These are phyloP conservation scores for Acanthoscelides obtectus DNA, from an alignment of 2,888 invertebrate species.

Conservation along the genomic window DNA sequence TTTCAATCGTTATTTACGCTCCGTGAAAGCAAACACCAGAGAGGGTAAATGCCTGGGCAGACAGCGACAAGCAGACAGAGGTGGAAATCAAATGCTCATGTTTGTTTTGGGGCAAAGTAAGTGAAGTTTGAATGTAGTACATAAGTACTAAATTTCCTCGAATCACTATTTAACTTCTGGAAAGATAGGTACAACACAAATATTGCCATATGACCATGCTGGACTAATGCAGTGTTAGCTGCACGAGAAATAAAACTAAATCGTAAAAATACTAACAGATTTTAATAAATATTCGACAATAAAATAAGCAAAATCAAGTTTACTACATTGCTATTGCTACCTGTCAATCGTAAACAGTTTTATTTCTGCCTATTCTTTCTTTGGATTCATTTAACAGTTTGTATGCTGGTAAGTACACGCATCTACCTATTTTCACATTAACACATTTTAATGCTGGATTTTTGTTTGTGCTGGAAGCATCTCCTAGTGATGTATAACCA, in stretches of 20 bases:
- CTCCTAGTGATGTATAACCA: conserved; percentile 91
- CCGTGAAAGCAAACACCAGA: no score
- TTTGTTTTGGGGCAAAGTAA: no score
- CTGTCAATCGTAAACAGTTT: background rate
- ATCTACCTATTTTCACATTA: conserved; percentile 46
- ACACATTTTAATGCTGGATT: conserved; percentile 66
- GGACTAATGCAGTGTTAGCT: no score
- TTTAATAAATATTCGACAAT: background rate
- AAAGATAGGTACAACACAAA: no score
- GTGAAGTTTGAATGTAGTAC: no score
- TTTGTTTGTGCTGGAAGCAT: conserved; percentile 70
- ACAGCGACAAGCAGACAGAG: no score
- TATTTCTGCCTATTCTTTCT: conserved; percentile 58
- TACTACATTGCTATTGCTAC: background rate
- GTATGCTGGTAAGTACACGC: conserved; percentile 70
- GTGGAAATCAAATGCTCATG: no score
- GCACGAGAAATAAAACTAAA: background rate
- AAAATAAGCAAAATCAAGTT: background rate
- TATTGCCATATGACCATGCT: no score
- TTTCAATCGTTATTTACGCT: no score
- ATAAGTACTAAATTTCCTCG: no score
- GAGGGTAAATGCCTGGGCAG: no score
- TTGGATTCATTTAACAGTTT: conserved; percentile 55
- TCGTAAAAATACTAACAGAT: background rate
- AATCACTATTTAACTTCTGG: no score